Evolutionary conservation across 2,113 vertebrate genomes (phyloP).

Genomic region (Elaphurus davidianus): DNA sequence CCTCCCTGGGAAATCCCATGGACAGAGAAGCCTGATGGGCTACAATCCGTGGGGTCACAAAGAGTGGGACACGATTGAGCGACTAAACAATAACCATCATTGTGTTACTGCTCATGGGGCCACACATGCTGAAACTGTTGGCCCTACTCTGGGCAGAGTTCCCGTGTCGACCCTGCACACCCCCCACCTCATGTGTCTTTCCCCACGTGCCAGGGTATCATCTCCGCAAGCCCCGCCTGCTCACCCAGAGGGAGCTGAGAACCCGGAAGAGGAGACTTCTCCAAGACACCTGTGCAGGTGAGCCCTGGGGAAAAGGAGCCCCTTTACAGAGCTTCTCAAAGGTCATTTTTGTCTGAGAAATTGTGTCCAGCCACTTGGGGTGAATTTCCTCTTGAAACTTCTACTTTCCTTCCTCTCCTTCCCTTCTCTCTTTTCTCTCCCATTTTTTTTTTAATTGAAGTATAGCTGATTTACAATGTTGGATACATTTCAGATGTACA

Average conservation of each 20-base stretch:
- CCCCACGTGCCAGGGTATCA: neutral
- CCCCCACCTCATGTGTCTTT: neutral
- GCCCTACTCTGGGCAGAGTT: neutral
- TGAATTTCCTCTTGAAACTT: neutral
- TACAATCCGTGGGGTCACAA: neutral
- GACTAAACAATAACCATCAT: neutral
- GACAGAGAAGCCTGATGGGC: neutral
- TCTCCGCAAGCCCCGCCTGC: neutral
- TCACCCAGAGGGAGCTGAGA: neutral
- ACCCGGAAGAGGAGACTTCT: neutral
- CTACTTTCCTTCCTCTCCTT: neutral
- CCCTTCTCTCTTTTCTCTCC: neutral
- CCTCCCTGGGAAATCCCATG: neutral
- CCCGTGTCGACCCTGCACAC: neutral
- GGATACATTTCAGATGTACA: neutral
- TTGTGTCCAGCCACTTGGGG: neutral
- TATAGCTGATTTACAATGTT: neutral
- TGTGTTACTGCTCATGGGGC: neutral
- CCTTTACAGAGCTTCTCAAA: neutral
- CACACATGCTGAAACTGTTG: neutral
- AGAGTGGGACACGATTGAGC: neutral
- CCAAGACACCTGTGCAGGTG: neutral
- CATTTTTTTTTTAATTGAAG: neutral
- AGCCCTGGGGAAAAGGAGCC: neutral
- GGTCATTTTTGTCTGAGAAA: neutral